Base-by-base conservation (phyloP, 2,113 vertebrate genomes). In the Petrocephalus zakoni region DNA sequence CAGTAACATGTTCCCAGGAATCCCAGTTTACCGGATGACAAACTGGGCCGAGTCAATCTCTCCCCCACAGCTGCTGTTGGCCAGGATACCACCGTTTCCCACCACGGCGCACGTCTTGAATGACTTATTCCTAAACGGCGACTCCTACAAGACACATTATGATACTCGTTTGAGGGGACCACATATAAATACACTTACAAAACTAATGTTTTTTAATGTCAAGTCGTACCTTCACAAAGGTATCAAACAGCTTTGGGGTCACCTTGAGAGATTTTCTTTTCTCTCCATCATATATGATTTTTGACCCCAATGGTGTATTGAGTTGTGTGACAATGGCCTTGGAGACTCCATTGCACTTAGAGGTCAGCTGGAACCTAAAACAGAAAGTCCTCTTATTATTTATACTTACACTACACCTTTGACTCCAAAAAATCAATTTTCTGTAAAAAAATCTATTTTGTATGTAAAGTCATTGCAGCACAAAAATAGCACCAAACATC, bases 41-140 rank as follows among this genome's bases (percentile, higher is more conserved):
- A 94, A 95, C 49, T 95, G 87, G 22, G 95, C 92, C 0, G 93
- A 93, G 87, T 96, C 93, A 0, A 96, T 96, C 51, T 8, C 90
- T 42, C 91, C 81, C 49, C 95, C 96, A 89, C 96, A 96, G 91
- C 91, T 92, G 90, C 96, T 96, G 90, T 96, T 93, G 25, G 17
- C 4, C 88, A 96, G 91, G 75, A 96, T 95, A 19, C 95, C 96
- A 9, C 95, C 94, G 7, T 96, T 96, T 8, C 96, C 96, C 2
- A 96, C 94, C 9, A 96, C 93, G 8, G 95, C 92, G 88, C 96
- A 96, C 0, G 94, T 93, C 21, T 93, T 19, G 90, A 87, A 92
- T 11, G 90, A 89, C 13, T 92, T 91, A 58, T 93, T 95, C 68
- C 89, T 58, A 89, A 96, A 95, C 0, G 94, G 94, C 51, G 90